phyloP scores from a whole-genome alignment of 2,113 vertebrate species.

The Nannospalax galili region DNA sequence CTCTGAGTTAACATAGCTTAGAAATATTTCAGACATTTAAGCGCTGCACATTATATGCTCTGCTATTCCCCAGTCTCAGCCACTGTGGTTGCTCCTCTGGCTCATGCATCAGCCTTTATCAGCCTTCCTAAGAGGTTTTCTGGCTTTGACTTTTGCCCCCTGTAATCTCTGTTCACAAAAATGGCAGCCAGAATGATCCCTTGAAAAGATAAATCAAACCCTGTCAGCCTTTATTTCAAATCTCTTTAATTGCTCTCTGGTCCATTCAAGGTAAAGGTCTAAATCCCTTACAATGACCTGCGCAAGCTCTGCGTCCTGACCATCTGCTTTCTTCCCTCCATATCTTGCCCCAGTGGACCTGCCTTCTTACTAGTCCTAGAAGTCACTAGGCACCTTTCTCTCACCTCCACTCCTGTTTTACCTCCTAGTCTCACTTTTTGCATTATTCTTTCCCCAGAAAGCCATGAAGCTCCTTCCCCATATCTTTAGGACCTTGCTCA shows the following conservation, averaged over 20 bases:
- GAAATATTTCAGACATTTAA: neutral
- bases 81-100: neutral
- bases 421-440: neutral
- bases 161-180: conserved; percentile 35
- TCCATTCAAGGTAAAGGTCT: neutral
- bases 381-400: neutral
- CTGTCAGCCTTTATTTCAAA: neutral
- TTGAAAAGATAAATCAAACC: conserved; percentile 19
- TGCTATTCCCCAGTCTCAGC: too few relatives aligned
- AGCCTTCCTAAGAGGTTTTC: neutral
- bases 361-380: neutral
- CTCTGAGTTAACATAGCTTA: neutral
- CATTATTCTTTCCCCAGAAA: neutral
- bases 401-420: neutral
- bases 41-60: neutral
- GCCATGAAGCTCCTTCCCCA: neutral
- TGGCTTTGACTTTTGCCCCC: neutral
- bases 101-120: neutral
- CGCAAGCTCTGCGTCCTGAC: too few relatives aligned
- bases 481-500: neutral
- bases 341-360: neutral
- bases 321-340: too few relatives aligned
- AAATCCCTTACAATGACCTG: neutral
- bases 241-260: neutral
- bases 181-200: neutral